Evolutionary conservation across 2,113 vertebrate species (phyloP), one percentile per base, ranked within the genome.

Genomic region (Lasiurus borealis): DNA sequence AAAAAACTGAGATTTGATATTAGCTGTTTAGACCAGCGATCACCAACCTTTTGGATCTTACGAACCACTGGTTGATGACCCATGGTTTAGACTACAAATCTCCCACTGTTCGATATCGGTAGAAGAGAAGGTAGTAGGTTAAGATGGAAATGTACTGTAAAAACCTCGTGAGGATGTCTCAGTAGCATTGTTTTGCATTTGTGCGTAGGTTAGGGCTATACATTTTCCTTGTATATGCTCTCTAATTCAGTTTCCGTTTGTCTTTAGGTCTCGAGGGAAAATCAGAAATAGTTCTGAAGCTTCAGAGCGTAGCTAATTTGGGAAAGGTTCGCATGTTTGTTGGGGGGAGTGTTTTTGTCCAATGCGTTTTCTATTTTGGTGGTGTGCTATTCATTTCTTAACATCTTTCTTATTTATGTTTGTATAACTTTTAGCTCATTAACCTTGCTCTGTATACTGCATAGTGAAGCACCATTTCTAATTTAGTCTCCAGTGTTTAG

Each of bases 381-480:
- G 52, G 57, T 97, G 93, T 91, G 93, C 68, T 95, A 66, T 77
- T 88, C 69, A 40, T 96, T 97, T 97, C 64, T 95, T 96, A 86
- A 96, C 59, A 46, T 94, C 59, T 87, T 82, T 97, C 81, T 85
- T 97, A 4, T 95, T 96, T 44, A 95, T 96, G 34, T 96, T 98
- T 95, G 68, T 68, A 8, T 73, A 96, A 96, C 89, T 98, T 98
- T 96, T 97, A 97, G 83, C 91, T 98, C 0, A 15, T 97, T 98
- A 98, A 97, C 96, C 96, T 98, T 96, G 69, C n/a, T 97, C 86
- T 97, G 88, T 85, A 85, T 75, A 84, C 96, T 97, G 95, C 62
- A 94, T 10, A 11, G 85, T 93, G 96, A 96, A 98, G 95, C 66
- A 94, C 66, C 54, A 85, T 85, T 96, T 97, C 88, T 98, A 98